phyloP scores from a whole-genome alignment of 2,113 vertebrate species.

The Morone saxatilis region DNA sequence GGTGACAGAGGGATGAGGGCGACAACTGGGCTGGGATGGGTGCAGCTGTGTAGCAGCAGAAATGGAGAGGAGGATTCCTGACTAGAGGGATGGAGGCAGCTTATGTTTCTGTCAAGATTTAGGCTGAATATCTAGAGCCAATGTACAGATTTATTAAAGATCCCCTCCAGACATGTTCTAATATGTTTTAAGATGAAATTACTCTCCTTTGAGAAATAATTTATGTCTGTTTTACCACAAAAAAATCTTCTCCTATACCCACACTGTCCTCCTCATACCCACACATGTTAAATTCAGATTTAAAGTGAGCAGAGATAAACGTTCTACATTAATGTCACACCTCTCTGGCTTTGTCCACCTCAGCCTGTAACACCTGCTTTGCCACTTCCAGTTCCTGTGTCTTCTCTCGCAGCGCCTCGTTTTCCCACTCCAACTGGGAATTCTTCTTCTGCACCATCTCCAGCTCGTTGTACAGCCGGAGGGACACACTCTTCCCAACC shows the following conservation, averaged over 20 bases:
- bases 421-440: slow-evolving; percentile 92
- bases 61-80: slow-evolving; percentile 55
- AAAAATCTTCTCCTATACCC: no score
- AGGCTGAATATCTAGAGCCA: background rate
- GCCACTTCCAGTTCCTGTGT: slow-evolving; percentile 92
- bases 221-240: background rate
- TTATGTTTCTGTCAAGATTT: slow-evolving; percentile 30
- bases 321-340: slow-evolving; percentile 68
- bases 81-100: slow-evolving; percentile 54
- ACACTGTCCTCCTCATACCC: no score
- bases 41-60: slow-evolving; percentile 68
- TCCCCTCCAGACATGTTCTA: background rate
- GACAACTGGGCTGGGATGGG: slow-evolving; percentile 70
- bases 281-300: no score
- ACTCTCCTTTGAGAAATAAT: background rate
- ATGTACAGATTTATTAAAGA: background rate
- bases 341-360: slow-evolving; percentile 93
- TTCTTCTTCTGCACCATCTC: slow-evolving; percentile 92
- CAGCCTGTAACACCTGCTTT: slow-evolving; percentile 94
- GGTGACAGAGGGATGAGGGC: slow-evolving; percentile 54
- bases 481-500: slow-evolving; percentile 96
- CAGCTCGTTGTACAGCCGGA: slow-evolving; percentile 93
- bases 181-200: background rate
- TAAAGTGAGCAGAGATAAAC: no score
- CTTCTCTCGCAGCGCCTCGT: slow-evolving; percentile 90